phyloP scores from a whole-genome alignment of 2,113 vertebrate species.

The Corynorhinus townsendii region DNA sequence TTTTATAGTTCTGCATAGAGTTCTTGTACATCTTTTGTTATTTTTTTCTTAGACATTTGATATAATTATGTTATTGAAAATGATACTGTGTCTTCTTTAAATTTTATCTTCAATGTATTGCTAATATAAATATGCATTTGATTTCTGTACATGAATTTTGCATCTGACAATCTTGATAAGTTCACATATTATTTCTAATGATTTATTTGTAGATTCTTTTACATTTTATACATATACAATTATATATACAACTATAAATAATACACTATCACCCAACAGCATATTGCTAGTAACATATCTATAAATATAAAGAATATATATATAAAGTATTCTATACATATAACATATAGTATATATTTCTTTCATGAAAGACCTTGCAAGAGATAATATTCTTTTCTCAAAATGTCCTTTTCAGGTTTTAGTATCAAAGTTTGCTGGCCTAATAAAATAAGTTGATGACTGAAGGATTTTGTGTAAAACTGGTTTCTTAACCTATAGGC shows the following conservation, averaged over 20 bases:
- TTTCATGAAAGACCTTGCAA: background rate
- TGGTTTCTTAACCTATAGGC: background rate
- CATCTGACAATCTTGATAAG: background rate
- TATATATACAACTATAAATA: no score
- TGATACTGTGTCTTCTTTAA: background rate
- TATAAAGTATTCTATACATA: background rate
- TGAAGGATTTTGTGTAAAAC: background rate
- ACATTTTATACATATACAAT: background rate
- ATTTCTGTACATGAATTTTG: background rate
- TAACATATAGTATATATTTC: background rate
- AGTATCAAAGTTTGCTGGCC: background rate
- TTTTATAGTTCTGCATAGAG: background rate
- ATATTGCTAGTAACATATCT: background rate
- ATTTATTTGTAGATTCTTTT: background rate
- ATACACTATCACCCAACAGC: background rate
- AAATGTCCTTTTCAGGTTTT: background rate
- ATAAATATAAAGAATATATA: background rate
- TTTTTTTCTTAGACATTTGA: background rate
- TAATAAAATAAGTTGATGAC: background rate
- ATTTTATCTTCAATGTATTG: background rate
- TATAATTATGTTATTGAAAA: background rate
- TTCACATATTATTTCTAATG: background rate
- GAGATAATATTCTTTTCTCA: background rate
- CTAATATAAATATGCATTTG: background rate
- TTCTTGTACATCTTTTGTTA: background rate